Conservation (phyloP, 2,797 vertebrate species). For the Uromys caudimaculatus region DNA sequence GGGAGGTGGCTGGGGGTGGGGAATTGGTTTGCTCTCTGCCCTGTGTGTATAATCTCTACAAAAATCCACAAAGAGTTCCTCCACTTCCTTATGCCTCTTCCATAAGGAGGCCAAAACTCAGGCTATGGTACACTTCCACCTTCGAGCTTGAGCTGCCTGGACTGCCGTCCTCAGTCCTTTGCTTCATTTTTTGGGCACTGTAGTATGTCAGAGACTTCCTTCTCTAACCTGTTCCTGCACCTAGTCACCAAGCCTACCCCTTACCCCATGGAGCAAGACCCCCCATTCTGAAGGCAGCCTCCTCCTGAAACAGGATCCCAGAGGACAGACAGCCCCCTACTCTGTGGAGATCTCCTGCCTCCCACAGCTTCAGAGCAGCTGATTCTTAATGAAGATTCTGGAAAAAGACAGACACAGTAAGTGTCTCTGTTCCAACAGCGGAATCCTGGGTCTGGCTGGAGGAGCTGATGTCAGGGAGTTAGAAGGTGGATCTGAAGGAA, state of each 20-base stretch:
- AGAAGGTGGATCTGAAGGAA: too few species aligned
- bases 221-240: not conserved
- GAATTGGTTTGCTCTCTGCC: not conserved
- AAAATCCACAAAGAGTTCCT: not conserved
- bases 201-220: fast-evolving
- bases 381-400: not conserved
- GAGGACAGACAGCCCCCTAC: not conserved
- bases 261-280: not conserved
- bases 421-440: constrained; percentile 68
- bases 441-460: constrained; percentile 76
- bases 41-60: not conserved
- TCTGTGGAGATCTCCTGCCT: not conserved
- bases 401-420: constrained; percentile 43
- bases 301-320: not conserved
- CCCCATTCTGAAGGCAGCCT: not conserved
- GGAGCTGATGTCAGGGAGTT: not conserved
- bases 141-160: not conserved
- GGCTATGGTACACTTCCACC: not conserved
- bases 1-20: too few species aligned
- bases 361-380: not conserved
- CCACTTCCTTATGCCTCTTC: not conserved
- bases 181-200: not conserved
- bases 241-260: not conserved
- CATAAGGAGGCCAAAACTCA: not conserved
- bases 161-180: not conserved